phyloP scores from a whole-genome alignment of 2,113 vertebrate genomes.

The Agelaius tricolor region DNA sequence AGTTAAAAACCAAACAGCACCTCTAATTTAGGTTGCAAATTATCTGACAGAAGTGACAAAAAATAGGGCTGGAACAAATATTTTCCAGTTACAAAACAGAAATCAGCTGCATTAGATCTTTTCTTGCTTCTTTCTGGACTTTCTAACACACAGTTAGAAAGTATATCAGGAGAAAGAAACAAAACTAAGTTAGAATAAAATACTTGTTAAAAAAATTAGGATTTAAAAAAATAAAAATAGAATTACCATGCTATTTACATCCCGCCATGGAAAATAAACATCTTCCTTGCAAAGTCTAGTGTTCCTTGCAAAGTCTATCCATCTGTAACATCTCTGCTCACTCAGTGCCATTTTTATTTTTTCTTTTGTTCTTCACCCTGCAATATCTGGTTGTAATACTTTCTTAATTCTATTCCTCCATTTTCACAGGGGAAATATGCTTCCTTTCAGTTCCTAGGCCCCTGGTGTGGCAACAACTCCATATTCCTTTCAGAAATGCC shows the following conservation, averaged over 20 bases:
- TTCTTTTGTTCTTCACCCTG: neutral
- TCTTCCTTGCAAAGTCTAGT: neutral
- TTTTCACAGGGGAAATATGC: neutral
- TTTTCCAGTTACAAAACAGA: neutral
- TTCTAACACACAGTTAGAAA: neutral
- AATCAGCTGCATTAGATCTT: neutral
- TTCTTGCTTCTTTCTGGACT: neutral
- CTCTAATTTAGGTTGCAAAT: neutral
- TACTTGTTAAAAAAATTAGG: neutral
- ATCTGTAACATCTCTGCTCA: neutral
- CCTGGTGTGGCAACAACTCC: neutral
- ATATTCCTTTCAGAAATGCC: neutral
- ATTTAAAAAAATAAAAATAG: neutral
- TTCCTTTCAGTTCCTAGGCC: neutral
- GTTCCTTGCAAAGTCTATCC: neutral
- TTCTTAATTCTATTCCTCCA: neutral
- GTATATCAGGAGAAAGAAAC: neutral
- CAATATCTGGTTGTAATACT: neutral
- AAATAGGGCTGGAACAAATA: neutral
- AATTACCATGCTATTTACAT: neutral
- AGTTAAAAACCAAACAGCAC: neutral
- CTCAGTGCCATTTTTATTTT: neutral
- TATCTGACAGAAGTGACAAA: neutral
- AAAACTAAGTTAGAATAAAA: neutral
- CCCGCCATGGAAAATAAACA: neutral